A percentile compares a stretch with the other conserved stretches of the same genome.
These are phyloP conservation scores for Pungitius pungitius DNA, from an alignment of 2,113 vertebrate species.

Conservation along the genomic window DNA sequence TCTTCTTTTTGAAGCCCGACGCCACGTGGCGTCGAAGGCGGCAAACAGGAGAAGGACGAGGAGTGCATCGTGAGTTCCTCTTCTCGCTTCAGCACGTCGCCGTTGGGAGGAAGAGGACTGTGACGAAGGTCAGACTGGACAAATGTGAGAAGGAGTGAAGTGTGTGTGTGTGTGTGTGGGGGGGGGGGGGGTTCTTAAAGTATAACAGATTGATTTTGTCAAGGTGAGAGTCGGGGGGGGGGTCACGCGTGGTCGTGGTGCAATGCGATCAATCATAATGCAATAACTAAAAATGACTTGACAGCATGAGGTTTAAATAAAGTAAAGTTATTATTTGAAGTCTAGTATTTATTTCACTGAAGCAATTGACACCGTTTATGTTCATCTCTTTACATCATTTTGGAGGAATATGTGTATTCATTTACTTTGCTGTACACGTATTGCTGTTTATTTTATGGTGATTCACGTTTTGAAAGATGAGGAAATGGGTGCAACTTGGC, in stretches of 20 bases:
- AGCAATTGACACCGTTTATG: background rate
- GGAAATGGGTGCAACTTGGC: background rate
- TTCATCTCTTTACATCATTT: background rate
- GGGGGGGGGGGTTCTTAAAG: background rate
- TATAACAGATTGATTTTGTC: constrained; percentile 37
- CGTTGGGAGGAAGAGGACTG: constrained; percentile 14
- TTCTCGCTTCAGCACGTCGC: constrained; percentile 11
- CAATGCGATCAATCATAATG: constrained; percentile 38
- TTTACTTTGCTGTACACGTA: background rate
- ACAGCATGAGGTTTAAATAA: background rate
- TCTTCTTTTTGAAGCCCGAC: constrained; percentile 38
- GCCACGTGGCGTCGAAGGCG: constrained; percentile 39
- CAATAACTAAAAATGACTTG: background rate
- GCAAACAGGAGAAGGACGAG: background rate
- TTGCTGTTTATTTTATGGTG: background rate
- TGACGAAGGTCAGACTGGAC: constrained; percentile 20
- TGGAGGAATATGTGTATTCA: background rate
- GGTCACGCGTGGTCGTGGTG: constrained; percentile 7
- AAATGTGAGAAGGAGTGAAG: constrained; percentile 16
- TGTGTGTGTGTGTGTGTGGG: background rate
- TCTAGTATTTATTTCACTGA: too few relatives aligned
- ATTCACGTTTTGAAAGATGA: background rate
- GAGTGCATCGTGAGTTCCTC: background rate
- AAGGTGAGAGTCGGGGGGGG: constrained; percentile 32
- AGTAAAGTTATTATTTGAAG: too few relatives aligned